Percentiles rank a stretch among this genome's conserved stretches.
phyloP scores from a whole-genome alignment of 2,888 invertebrate species.

The Ectemnius cavifrons region DNA sequence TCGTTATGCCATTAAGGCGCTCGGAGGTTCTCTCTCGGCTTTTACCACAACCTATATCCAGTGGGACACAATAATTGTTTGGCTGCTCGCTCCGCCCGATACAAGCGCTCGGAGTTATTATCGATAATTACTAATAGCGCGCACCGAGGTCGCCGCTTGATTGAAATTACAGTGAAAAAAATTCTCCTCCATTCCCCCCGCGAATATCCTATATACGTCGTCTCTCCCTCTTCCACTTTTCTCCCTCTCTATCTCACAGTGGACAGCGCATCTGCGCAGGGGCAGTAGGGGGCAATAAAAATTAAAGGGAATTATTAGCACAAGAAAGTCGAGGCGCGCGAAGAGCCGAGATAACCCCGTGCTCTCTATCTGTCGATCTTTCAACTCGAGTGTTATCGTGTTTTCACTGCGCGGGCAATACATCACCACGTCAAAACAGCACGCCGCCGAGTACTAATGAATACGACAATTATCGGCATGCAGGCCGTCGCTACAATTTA shows the following conservation, averaged over 20 bases:
- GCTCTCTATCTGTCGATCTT: conserved; percentile 46
- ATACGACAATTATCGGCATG: conserved; percentile 55
- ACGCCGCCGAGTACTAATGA: conserved; percentile 39
- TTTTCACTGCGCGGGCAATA: conserved; percentile 36
- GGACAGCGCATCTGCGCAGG: conserved; percentile 2
- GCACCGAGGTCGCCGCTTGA: conserved; percentile 13
- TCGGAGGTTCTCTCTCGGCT: no score
- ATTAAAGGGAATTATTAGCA: conserved; percentile 21
- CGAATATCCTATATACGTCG: background rate
- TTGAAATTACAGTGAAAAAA: conserved; percentile 31
- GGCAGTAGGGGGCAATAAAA: conserved; percentile 42
- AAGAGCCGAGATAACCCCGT: conserved; percentile 49
- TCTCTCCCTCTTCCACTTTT: no score
- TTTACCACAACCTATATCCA: no score
- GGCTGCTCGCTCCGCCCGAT: no score
- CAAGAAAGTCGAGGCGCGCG: conserved; percentile 27
- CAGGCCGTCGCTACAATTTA: conserved; percentile 44
- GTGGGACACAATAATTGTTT: no score
- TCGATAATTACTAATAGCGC: conserved; percentile 38
- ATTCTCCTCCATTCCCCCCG: background rate
- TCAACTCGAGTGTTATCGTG: conserved; percentile 49
- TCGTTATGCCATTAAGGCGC: conserved; percentile 2
- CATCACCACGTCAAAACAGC: conserved; percentile 22
- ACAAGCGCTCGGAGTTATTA: conserved; percentile 13
- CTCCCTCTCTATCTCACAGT: background rate